phyloP scores from a whole-genome alignment of 2,797 vertebrate genomes.

The Phalanger gymnotis region DNA sequence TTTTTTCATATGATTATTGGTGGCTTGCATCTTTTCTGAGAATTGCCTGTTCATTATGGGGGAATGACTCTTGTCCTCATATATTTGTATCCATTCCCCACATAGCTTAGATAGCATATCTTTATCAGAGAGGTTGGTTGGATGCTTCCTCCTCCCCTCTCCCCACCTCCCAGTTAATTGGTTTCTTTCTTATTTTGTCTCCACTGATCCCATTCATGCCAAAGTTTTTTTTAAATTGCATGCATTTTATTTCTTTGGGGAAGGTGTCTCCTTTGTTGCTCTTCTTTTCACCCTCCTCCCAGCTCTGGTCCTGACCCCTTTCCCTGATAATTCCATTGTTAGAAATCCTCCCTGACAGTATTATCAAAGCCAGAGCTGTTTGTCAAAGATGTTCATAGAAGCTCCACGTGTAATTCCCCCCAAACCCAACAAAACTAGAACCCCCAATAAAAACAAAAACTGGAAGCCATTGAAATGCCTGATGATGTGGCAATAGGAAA shows the following conservation, averaged over 20 bases:
- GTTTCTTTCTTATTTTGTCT: background rate
- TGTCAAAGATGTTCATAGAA: background rate
- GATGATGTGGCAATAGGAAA: background rate
- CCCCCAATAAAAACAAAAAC: background rate
- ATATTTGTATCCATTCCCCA: background rate
- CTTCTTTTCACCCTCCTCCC: background rate
- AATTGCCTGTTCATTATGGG: background rate
- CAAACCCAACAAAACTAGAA: background rate
- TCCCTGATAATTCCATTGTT: background rate
- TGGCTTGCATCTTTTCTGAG: background rate
- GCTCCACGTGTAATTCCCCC: background rate
- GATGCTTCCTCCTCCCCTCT: background rate
- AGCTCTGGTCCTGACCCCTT: background rate
- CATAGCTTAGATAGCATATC: background rate
- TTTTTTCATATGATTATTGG: background rate
- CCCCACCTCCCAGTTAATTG: background rate
- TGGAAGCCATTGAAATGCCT: background rate
- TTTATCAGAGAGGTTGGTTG: background rate
- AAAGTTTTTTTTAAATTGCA: background rate
- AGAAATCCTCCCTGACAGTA: background rate
- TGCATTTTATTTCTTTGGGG: background rate
- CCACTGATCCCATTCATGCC: background rate
- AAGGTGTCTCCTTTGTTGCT: background rate
- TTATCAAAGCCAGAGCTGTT: background rate
- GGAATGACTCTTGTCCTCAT: background rate